A percentile compares a stretch with the other conserved stretches of the same genome.
These are phyloP conservation scores for Diadumene lineata DNA, from an alignment of 92 coral and sea anemone genomes.

Conservation along the genomic window DNA sequence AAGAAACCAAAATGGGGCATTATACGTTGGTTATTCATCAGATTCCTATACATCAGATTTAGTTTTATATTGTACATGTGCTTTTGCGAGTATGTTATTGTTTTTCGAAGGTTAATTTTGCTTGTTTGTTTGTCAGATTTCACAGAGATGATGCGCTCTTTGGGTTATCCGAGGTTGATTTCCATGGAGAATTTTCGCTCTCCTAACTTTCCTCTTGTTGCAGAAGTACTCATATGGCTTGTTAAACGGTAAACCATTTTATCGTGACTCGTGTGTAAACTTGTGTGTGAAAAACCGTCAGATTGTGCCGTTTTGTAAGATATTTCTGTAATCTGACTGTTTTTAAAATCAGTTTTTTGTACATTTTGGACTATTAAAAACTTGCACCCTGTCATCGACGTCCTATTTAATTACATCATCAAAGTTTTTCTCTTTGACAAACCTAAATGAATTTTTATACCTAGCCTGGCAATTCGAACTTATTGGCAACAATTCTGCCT, in stretches of 20 bases:
- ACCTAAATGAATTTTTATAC: too few relatives aligned
- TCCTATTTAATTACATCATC: too few relatives aligned
- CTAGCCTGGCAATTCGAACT: too few relatives aligned
- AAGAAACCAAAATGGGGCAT: conserved; percentile 31
- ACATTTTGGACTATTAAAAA: too few relatives aligned
- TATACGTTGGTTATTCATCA: not conserved
- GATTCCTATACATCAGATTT: not conserved
- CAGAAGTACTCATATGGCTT: conserved; percentile 97
- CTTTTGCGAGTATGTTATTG: not conserved
- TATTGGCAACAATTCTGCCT: too few relatives aligned
- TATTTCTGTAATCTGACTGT: too few relatives aligned
- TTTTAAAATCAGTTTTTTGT: too few relatives aligned
- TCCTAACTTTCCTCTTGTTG: conserved; percentile 94
- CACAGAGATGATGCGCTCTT: conserved; percentile 99
- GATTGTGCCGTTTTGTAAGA: too few relatives aligned
- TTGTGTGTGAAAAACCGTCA: too few relatives aligned
- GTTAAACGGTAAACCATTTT: conserved; percentile 95
- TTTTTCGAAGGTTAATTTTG: conserved; percentile 14
- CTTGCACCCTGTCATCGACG: too few relatives aligned
- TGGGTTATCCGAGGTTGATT: conserved; percentile 96
- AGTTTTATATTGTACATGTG: not conserved
- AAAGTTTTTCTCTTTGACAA: too few relatives aligned
- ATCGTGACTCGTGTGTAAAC: too few relatives aligned
- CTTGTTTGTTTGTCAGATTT: conserved; percentile 65
- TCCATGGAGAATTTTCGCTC: conserved; percentile 99